Evolutionary conservation across 2,888 invertebrate genomes (phyloP), one percentile per base, ranked within the genome.

Genomic region (Zaprionus obscuricornis): DNA sequence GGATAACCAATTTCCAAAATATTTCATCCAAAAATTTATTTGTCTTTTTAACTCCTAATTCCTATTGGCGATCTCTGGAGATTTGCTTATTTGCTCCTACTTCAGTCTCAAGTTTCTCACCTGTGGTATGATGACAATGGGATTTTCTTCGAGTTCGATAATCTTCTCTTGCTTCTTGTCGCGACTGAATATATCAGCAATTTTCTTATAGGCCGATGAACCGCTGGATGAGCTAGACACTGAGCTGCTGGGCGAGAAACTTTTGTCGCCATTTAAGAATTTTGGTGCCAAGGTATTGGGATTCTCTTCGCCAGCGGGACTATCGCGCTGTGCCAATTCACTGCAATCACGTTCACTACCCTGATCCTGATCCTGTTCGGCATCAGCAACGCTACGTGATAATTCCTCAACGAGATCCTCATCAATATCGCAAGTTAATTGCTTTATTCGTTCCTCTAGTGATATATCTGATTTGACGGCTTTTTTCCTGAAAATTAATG

Each of bases 351-450:
- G 67, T 0, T 76, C 77, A 40, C 74, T 72, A 14, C 33, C 56
- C 49, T 34, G 49, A 16, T 77, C 77, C 47, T 40, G 63, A 8
- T 77, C 77, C 55, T 76, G 72, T 2, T 72, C 72, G 3, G 34
- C 27, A 34, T 73, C 84, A 27, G 39, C 65, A n/a, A 72, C 63
- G 10, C 59, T 59, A 27, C 83, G 71, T 3, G 75, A 51, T 1
- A 79, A 39, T 29, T 79, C 78, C 75, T 79, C 78, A 8, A 34
- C 78, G 1, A 79, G 59, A 36, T 93, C 92, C 37, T 96, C 95
- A 62, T 96, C 96, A 27, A 96, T 94, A 88, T 96, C 95, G 86
- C 96, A 96, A 1, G 97, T 97, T 40, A 97, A 91, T 86, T 95
- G 94, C 37, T 96, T 94, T 69, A 97, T 96, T 63, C 96, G 93